Conservation (phyloP, 2,888 invertebrate genomes). For the Callyntrura guangdongensis region DNA sequence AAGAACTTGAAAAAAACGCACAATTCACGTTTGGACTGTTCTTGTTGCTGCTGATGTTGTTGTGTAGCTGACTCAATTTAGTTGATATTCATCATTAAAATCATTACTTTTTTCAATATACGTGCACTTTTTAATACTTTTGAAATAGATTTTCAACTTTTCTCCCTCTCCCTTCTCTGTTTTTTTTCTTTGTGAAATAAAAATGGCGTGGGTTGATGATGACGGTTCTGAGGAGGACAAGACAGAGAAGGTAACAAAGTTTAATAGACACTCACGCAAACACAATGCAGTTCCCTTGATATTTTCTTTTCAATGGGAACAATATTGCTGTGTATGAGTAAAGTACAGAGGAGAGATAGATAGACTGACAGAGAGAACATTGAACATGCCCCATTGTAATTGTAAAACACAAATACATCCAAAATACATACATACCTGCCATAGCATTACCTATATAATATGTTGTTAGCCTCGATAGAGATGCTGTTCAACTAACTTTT, state of each 20-base stretch:
- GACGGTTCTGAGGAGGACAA: constrained; percentile 42
- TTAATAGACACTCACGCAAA: constrained; percentile 28
- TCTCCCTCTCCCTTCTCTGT: background rate
- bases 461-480: constrained; percentile 75
- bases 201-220: constrained; percentile 53
- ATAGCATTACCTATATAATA: background rate
- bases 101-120: constrained; percentile 34
- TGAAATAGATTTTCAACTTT: constrained; percentile 24
- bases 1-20: constrained; percentile 44
- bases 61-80: background rate
- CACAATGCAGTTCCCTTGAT: constrained; percentile 56
- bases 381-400: constrained; percentile 24
- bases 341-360: background rate
- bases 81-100: constrained; percentile 12
- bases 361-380: constrained; percentile 18
- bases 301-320: constrained; percentile 42
- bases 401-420: constrained; percentile 28
- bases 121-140: constrained; percentile 21
- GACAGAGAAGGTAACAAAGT: constrained; percentile 55
- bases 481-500: constrained; percentile 60
- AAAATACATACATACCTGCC: background rate
- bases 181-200: constrained; percentile 19
- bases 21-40: constrained; percentile 44
- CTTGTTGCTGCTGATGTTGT: background rate
- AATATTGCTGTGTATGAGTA: background rate